Percentiles rank a stretch among this genome's conserved stretches.
Conservation (phyloP, 1,140 invertebrate genomes). For the Apocrypta bakeri region DNA sequence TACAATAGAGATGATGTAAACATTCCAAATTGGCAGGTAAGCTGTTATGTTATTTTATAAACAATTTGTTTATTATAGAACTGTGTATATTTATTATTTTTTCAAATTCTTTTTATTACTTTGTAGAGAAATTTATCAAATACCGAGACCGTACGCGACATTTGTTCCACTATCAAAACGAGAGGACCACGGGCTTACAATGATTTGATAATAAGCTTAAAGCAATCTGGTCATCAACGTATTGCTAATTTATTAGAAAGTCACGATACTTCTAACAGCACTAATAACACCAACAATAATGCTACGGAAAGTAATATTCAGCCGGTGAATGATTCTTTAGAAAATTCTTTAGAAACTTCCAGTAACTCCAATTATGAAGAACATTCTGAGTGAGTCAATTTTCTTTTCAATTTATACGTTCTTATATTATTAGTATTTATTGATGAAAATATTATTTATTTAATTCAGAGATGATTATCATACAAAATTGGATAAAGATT, state of each 20-base stretch:
- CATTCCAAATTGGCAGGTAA: conserved; percentile 61
- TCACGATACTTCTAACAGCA: not conserved
- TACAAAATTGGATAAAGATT: conserved; percentile 52
- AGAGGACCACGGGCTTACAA: conserved; percentile 64
- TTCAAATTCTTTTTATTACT: not conserved
- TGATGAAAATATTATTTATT: conserved; percentile 22
- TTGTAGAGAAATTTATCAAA: conserved; percentile 54
- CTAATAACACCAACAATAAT: conserved; percentile 33
- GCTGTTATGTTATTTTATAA: not conserved
- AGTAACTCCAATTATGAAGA: conserved; percentile 41
- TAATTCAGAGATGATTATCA: conserved; percentile 58
- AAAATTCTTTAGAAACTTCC: conserved; percentile 37
- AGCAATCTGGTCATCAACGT: conserved; percentile 56
- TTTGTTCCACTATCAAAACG: conserved; percentile 61
- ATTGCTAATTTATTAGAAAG: conserved; percentile 57
- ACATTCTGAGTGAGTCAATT: conserved; percentile 43
- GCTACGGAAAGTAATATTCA: conserved; percentile 1
- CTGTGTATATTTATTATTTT: too few species aligned
- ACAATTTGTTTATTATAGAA: too few species aligned
- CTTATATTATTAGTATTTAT: not conserved
- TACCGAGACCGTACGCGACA: conserved; percentile 53
- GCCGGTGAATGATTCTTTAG: not conserved
- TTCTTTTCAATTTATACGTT: conserved; percentile 22
- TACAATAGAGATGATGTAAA: conserved; percentile 63
- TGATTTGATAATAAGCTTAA: conserved; percentile 58